Evolutionary conservation across 1,140 invertebrate genomes (phyloP).

Genomic region (Spodoptera frugiperda): DNA sequence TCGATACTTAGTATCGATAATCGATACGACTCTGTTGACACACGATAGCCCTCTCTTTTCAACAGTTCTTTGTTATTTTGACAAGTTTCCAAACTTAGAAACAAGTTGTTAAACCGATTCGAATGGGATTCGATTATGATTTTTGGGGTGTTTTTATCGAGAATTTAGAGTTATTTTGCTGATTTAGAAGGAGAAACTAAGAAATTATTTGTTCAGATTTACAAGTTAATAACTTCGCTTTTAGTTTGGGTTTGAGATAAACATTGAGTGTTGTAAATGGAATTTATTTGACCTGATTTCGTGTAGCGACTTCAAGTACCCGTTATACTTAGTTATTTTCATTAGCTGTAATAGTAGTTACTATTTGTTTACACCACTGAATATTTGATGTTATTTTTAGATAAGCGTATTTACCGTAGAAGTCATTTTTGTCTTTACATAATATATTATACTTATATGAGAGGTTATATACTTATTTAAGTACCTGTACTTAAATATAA

Average conservation of each 20-base stretch:
- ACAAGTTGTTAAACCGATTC: constrained; percentile 1
- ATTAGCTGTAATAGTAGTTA: too few species aligned
- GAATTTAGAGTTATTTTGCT: neutral
- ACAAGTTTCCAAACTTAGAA: constrained; percentile 31
- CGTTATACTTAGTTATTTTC: too few species aligned
- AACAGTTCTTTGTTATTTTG: constrained; percentile 43
- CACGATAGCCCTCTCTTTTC: constrained; percentile 30
- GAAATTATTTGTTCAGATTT: neutral
- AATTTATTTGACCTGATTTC: neutral
- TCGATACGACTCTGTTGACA: constrained; percentile 37
- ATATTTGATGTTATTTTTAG: too few species aligned
- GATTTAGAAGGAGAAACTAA: neutral
- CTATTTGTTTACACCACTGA: too few species aligned
- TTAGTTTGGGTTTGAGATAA: neutral
- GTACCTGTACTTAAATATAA: too few species aligned
- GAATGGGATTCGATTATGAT: constrained; percentile 11
- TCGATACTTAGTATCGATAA: constrained; percentile 31
- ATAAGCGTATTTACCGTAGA: too few species aligned
- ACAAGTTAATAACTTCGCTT: neutral
- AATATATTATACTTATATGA: too few species aligned
- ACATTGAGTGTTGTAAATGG: neutral
- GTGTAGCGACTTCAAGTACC: too few species aligned
- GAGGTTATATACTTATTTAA: too few species aligned
- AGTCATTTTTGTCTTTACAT: too few species aligned
- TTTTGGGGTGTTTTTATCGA: neutral